phyloP scores from a whole-genome alignment of 1,140 invertebrate genomes.

The Drosophila repleta region DNA sequence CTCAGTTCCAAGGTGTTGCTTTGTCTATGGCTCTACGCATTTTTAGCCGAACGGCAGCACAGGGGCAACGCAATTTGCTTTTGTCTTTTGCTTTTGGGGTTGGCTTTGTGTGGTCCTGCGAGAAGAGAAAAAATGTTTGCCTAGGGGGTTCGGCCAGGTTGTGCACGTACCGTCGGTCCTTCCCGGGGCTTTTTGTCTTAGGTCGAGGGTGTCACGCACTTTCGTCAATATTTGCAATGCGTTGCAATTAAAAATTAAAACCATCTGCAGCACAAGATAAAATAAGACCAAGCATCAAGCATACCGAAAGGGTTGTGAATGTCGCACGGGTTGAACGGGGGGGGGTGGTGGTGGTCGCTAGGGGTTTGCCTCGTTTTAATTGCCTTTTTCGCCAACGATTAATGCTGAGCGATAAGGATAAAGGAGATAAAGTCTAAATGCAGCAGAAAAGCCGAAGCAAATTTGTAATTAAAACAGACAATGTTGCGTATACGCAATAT shows the following conservation, averaged over 20 bases:
- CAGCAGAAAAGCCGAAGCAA: constrained; percentile 5
- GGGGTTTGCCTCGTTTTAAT: constrained; percentile 18
- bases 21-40: constrained; percentile 70
- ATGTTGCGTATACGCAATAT: constrained; percentile 50
- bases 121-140: constrained; percentile 20
- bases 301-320: background rate
- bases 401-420: constrained; percentile 26
- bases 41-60: constrained; percentile 38
- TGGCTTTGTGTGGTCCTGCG: constrained; percentile 64
- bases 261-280: constrained; percentile 4
- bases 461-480: constrained; percentile 37
- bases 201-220: constrained; percentile 52
- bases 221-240: constrained; percentile 62
- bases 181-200: constrained; percentile 30
- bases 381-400: constrained; percentile 48
- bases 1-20: constrained; percentile 67
- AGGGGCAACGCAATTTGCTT: constrained; percentile 70
- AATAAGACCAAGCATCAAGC: background rate
- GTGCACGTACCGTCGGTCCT: constrained; percentile 11
- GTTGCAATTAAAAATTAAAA: constrained; percentile 59
- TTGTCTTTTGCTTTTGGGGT: constrained; percentile 70
- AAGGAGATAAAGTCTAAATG: constrained; percentile 5
- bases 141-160: constrained; percentile 46
- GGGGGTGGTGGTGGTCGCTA: background rate
- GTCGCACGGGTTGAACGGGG: background rate